phyloP scores from a whole-genome alignment of 53 echinoderm and acorn worm genomes.

The Holothuria leucospilota region DNA sequence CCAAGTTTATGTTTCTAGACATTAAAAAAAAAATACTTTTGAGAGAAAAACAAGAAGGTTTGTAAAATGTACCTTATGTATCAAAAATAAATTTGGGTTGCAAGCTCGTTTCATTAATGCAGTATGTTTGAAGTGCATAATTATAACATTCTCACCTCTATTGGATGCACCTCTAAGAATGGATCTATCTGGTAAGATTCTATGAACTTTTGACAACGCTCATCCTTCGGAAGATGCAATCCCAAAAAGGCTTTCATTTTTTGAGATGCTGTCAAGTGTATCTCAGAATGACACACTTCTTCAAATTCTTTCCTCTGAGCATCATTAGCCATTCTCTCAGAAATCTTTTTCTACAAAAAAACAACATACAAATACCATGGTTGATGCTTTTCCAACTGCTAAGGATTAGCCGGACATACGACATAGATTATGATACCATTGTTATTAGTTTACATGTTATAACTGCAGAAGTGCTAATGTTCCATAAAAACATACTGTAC shows the following conservation, averaged over 20 bases:
- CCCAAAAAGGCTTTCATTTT: not conserved
- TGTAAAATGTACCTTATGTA: no score
- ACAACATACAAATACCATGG: not conserved
- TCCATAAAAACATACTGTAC: no score
- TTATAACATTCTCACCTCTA: not conserved
- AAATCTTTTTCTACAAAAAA: not conserved
- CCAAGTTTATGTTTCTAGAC: no score
- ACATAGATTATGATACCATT: no score
- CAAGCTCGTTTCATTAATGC: not conserved
- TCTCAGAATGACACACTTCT: not conserved
- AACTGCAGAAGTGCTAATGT: no score
- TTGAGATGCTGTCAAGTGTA: not conserved
- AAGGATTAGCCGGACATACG: no score
- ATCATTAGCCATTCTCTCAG: constrained; percentile 32
- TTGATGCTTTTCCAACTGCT: no score
- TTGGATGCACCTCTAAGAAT: not conserved
- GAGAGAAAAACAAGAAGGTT: no score
- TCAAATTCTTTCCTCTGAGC: not conserved
- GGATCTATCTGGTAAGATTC: constrained; percentile 28
- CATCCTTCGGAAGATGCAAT: not conserved
- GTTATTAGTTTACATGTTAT: no score
- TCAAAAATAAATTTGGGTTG: no score
- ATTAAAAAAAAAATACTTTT: no score
- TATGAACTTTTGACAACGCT: not conserved
- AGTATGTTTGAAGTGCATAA: no score